Base-by-base conservation (phyloP, 2,888 invertebrate genomes). In the Drosophila emarginata region DNA sequence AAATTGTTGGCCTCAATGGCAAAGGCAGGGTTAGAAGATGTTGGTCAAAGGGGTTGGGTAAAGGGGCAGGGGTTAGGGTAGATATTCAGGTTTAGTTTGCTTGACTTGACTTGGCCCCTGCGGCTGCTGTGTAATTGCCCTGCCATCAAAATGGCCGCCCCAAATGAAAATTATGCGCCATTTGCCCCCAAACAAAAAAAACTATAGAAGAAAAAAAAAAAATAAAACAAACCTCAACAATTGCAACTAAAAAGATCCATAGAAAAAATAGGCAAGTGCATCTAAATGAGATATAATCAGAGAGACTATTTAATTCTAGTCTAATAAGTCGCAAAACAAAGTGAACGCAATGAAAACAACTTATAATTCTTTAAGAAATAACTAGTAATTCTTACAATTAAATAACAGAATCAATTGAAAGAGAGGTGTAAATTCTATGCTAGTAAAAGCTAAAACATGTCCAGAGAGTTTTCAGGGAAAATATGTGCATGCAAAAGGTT, bases 71-170 rank as follows among this genome's bases (percentile, higher is more conserved):
- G 11, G 50, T n/a, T 51, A 1, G 3, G 67, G 53, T 58, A 67
- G 68, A 60, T 60, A 72, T 64, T 72, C 70, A 60, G 65, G 71
- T 64, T 64, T 40, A 23, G 23, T 61, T 40, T 36, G 12, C 50
- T 37, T 28, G 28, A 32, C 39, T 40, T 45, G 45, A 14, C 39
- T 11, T 32, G 32, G 57, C 57, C 32, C 32, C 50, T 21, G 61
- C 39, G 45, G 21, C 61, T 51, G 53, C 61, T 61, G 71, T 79
- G 71, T 79, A 79, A 81, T 78, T 78, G 79, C 64, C 28, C 18
- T 51, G 57, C 37, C n/a, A 62, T 60, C 70, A 79, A 81, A 81
- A 81, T 78, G 81, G 82, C 70, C 72, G 65, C 39, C 23, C 57
- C 56, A 60, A 66, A 72, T 71, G 66, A 56, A 66, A 72, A 61